Conservation (phyloP, 2,888 invertebrate species). For the Drosophila mimica region DNA sequence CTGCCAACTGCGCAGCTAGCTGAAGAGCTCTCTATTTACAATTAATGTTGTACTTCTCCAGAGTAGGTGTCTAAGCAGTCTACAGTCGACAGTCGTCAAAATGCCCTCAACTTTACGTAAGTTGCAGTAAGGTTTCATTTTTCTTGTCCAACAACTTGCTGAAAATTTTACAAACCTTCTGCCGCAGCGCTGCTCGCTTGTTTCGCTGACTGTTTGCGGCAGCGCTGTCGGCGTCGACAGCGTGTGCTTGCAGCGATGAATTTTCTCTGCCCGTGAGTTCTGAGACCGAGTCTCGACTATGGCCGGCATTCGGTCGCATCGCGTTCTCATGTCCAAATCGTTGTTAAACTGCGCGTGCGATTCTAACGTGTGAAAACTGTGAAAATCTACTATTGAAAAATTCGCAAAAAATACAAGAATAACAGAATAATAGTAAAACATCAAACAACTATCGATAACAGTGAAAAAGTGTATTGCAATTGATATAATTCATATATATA, state of each 20-base stretch:
- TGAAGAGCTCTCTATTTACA: background rate
- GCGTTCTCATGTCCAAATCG: conserved; percentile 80
- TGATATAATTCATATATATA: background rate
- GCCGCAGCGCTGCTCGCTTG: conserved; percentile 19
- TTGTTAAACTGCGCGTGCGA: conserved; percentile 55
- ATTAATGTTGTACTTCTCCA: background rate
- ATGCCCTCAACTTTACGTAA: conserved; percentile 16
- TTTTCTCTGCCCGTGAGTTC: conserved; percentile 47
- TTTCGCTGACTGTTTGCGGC: conserved; percentile 12
- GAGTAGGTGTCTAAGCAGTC: background rate
- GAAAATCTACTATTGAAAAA: conserved; percentile 9
- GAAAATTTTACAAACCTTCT: conserved; percentile 60
- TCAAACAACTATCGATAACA: background rate
- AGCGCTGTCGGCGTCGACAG: conserved; percentile 20
- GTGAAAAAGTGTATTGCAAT: background rate
- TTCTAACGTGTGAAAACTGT: conserved; percentile 40
- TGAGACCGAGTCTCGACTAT: conserved; percentile 52
- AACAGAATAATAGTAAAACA: background rate
- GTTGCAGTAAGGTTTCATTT: conserved; percentile 7
- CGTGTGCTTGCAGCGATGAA: conserved; percentile 24
- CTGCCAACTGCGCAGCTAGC: conserved; percentile 32
- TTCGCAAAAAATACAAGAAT: background rate
- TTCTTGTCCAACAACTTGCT: conserved; percentile 37
- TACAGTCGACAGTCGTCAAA: background rate
- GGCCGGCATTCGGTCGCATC: conserved; percentile 81